A percentile compares a stretch with the other conserved stretches of the same genome.
Conservation (phyloP, 2,113 vertebrate genomes). For the Eulemur rufifrons region DNA sequence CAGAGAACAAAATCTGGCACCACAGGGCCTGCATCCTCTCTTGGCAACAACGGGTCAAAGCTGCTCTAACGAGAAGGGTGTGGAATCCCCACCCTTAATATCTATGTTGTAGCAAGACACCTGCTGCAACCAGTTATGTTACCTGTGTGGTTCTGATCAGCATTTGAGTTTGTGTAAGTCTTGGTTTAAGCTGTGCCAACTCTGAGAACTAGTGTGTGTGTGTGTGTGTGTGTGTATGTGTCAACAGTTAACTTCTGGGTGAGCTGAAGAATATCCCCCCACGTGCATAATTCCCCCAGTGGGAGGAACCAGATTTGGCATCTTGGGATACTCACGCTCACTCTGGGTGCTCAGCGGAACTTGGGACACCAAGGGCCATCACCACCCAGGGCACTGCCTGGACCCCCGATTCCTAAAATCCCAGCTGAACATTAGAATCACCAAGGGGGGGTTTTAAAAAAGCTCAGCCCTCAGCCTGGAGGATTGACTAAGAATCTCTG, state of each 20-base stretch:
- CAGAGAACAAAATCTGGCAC: not conserved
- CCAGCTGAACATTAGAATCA: not conserved
- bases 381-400: not conserved
- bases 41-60: not conserved
- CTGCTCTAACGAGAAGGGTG: accelerated
- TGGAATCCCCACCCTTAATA: not conserved
- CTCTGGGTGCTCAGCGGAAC: not conserved
- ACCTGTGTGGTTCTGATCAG: not conserved
- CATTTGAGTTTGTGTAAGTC: not conserved
- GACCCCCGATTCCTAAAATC: not conserved
- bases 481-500: not conserved
- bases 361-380: not conserved
- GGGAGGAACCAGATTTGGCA: not conserved
- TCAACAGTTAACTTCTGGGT: not conserved
- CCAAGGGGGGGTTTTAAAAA: not conserved
- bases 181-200: not conserved
- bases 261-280: not conserved
- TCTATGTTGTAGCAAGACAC: accelerated
- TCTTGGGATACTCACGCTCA: not conserved
- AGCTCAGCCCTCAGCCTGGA: not conserved
- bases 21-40: not conserved
- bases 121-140: not conserved
- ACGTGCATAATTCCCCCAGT: not conserved
- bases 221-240: not conserved
- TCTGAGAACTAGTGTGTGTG: not conserved